Percentiles rank a stretch among this genome's conserved stretches.
These are phyloP conservation scores for Zaprionus kolodkinae DNA, from an alignment of 1,140 invertebrate species.

Conservation along the genomic window DNA sequence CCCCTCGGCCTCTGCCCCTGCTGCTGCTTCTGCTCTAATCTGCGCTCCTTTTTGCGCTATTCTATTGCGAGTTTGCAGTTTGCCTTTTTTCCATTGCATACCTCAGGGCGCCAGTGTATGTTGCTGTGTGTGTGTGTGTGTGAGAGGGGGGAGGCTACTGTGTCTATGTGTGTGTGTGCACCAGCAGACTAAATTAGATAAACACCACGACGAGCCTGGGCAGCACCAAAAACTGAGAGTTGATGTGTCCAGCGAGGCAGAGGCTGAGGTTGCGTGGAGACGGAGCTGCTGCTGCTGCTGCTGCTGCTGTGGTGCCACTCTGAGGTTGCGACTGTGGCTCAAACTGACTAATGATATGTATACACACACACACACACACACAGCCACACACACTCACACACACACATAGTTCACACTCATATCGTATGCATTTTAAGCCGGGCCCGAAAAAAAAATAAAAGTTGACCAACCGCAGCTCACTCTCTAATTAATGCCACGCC, in stretches of 20 bases:
- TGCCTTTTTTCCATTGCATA: conserved; percentile 30
- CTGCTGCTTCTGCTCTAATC: not conserved
- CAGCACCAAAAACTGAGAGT: conserved; percentile 47
- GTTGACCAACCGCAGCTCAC: conserved; percentile 66
- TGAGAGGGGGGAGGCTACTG: too few species aligned
- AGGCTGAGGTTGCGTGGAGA: conserved; percentile 13
- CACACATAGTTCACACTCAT: not conserved
- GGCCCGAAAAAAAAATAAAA: conserved; percentile 22
- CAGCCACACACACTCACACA: not conserved
- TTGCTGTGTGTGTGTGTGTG: conserved; percentile 12
- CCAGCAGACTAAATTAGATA: conserved; percentile 64
- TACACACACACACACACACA: conserved; percentile 12
- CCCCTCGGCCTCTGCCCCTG: conserved; percentile 10
- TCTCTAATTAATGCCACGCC: conserved; percentile 70
- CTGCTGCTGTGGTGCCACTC: conserved; percentile 13
- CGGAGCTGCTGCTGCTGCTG: conserved; percentile 13
- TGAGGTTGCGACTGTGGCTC: conserved; percentile 23
- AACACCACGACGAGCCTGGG: conserved; percentile 54
- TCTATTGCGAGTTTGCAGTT: conserved; percentile 30
- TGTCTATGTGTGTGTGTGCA: conserved; percentile 25
- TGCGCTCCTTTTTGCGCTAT: conserved; percentile 5
- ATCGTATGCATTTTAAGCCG: conserved; percentile 3
- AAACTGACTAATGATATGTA: conserved; percentile 56
- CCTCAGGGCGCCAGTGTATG: conserved; percentile 22
- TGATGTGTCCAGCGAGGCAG: conserved; percentile 30